These are phyloP conservation scores for Epicauta chinensis DNA, from an alignment of 1,140 invertebrate genomes.

Conservation along the genomic window DNA sequence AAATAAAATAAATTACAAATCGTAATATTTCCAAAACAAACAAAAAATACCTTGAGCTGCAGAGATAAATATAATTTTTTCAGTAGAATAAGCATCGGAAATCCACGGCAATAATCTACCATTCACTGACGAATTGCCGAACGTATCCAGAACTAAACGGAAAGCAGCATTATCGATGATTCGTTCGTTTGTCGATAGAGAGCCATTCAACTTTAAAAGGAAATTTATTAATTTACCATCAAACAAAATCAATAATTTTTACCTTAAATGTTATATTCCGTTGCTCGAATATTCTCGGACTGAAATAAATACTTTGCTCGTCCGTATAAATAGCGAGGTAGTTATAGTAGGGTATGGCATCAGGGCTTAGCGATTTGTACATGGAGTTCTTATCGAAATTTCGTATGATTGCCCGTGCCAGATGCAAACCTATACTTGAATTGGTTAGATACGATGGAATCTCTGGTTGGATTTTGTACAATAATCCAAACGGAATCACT, in stretches of 20 bases:
- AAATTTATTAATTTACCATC: too few species aligned
- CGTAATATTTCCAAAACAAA: not conserved
- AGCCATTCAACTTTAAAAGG: slow-evolving; percentile 11
- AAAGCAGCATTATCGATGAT: slow-evolving; percentile 19
- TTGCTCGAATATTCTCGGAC: slow-evolving; percentile 2
- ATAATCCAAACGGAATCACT: slow-evolving; percentile 8
- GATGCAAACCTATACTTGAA: slow-evolving; percentile 17
- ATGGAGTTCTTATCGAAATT: slow-evolving; percentile 16
- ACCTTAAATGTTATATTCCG: slow-evolving; percentile 2
- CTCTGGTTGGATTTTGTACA: not conserved
- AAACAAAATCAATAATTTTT: too few species aligned
- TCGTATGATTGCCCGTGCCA: slow-evolving; percentile 21
- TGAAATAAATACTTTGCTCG: not conserved
- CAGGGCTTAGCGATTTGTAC: too few species aligned
- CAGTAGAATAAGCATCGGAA: slow-evolving; percentile 4
- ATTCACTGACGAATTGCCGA: not conserved
- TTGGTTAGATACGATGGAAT: slow-evolving; percentile 20
- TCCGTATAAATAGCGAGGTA: too few species aligned
- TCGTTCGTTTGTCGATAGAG: slow-evolving; percentile 13
- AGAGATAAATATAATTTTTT: slow-evolving; percentile 22
- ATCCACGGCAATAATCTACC: slow-evolving; percentile 19
- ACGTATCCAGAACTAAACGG: slow-evolving; percentile 7
- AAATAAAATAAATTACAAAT: slow-evolving; percentile 4
- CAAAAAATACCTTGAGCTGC: slow-evolving; percentile 25
- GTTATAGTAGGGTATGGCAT: too few species aligned